phyloP scores from a whole-genome alignment of 92 coral and sea anemone genomes.

The Palythoa grandis region DNA sequence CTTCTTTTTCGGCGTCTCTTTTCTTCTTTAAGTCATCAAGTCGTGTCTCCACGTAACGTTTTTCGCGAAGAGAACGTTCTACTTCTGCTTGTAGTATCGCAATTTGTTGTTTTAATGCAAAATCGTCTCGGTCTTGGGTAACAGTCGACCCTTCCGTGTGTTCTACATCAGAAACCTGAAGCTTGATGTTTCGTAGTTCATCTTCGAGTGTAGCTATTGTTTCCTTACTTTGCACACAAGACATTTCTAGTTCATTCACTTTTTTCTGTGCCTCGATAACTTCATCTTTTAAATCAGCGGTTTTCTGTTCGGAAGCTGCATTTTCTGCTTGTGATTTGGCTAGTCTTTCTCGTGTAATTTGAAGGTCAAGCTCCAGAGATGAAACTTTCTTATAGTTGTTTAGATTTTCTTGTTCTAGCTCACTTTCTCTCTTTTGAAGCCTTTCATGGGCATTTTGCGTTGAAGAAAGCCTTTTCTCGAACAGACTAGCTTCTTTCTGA shows the following conservation, averaged over 20 bases:
- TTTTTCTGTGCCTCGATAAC: conserved; percentile 66
- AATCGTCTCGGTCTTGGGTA: conserved; percentile 48
- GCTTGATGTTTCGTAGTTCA: conserved; percentile 55
- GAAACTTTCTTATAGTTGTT: conserved; percentile 70
- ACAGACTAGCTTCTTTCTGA: conserved; percentile 63
- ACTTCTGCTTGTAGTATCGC: conserved; percentile 66
- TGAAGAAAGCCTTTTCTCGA: conserved; percentile 65
- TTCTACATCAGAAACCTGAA: conserved; percentile 39
- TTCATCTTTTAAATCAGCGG: conserved; percentile 62
- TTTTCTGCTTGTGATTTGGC: conserved; percentile 49
- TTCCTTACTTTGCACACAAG: conserved; percentile 65
- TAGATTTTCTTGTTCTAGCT: conserved; percentile 72
- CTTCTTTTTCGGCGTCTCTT: conserved; percentile 66
- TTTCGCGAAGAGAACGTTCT: conserved; percentile 54
- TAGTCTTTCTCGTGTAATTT: conserved; percentile 57
- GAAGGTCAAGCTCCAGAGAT: conserved; percentile 68
- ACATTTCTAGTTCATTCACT: conserved; percentile 69
- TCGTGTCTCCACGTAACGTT: conserved; percentile 54
- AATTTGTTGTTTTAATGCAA: conserved; percentile 44
- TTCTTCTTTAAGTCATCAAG: conserved; percentile 66
- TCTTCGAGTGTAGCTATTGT: conserved; percentile 69
- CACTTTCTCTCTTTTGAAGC: conserved; percentile 65
- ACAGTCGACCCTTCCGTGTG: conserved; percentile 34
- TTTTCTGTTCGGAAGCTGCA: conserved; percentile 59
- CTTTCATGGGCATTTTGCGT: conserved; percentile 65